Evolutionary conservation across 2,888 invertebrate species (phyloP).

Genomic region (Stomorhina lunata): DNA sequence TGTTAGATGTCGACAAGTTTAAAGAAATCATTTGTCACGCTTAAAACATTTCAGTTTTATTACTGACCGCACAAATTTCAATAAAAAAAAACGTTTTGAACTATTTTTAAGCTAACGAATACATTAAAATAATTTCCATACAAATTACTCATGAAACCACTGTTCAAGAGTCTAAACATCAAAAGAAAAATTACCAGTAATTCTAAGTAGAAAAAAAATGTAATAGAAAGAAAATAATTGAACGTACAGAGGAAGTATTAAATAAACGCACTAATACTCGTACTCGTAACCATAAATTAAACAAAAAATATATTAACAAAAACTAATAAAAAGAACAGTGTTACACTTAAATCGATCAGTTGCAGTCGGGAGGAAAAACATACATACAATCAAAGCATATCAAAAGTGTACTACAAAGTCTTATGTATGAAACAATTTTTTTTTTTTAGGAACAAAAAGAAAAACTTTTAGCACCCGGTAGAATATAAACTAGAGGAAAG

Average conservation of each 20-base stretch:
- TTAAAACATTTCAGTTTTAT: too few relatives aligned
- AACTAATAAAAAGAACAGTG: neutral
- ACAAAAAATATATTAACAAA: conserved; percentile 13
- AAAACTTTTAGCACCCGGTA: conserved; percentile 18
- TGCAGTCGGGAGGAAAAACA: conserved; percentile 14
- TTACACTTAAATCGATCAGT: conserved; percentile 50
- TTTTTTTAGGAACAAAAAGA: neutral
- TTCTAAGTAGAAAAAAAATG: neutral
- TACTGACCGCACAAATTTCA: too few relatives aligned
- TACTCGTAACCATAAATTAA: conserved; percentile 20
- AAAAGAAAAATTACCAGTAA: conserved; percentile 14
- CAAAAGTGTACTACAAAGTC: neutral
- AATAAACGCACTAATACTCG: conserved; percentile 43
- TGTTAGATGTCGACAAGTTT: too few relatives aligned
- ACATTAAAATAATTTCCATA: neutral
- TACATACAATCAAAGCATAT: neutral
- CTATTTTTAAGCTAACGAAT: neutral
- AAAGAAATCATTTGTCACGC: too few relatives aligned
- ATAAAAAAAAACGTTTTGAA: neutral
- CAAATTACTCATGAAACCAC: conserved; percentile 3
- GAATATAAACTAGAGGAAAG: conserved; percentile 53
- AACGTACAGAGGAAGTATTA: conserved; percentile 53
- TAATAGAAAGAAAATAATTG: conserved; percentile 1
- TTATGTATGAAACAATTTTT: neutral
- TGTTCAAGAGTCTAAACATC: conserved; percentile 2